phyloP scores from a whole-genome alignment of 1,140 invertebrate species.

The Ips nitidus region DNA sequence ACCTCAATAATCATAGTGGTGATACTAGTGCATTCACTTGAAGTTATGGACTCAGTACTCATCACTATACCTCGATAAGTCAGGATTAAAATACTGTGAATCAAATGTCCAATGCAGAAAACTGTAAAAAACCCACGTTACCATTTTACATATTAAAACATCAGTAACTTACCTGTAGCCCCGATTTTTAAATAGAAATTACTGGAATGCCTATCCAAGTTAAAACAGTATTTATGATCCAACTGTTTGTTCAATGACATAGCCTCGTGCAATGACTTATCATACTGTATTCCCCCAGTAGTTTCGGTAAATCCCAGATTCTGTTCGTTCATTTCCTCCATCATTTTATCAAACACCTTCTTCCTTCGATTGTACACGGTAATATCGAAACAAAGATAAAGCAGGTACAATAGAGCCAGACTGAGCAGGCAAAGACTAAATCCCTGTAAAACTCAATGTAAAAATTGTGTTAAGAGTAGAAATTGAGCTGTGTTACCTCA shows the following conservation, averaged over 20 bases:
- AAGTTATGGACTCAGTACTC: slow-evolving; percentile 52
- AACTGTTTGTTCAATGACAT: slow-evolving; percentile 43
- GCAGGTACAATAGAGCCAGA: slow-evolving; percentile 61
- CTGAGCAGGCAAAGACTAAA: slow-evolving; percentile 63
- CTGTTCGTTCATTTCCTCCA: slow-evolving; percentile 42
- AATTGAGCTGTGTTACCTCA: slow-evolving; percentile 53
- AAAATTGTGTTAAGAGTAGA: slow-evolving; percentile 1
- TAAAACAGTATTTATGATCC: slow-evolving; percentile 62
- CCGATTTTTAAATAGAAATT: slow-evolving; percentile 75
- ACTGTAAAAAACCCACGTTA: slow-evolving; percentile 54
- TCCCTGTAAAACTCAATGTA: slow-evolving; percentile 46
- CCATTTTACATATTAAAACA: neutral
- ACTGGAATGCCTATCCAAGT: slow-evolving; percentile 64
- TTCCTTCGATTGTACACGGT: slow-evolving; percentile 57
- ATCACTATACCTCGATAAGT: slow-evolving; percentile 64
- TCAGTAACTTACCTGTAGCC: slow-evolving; percentile 60
- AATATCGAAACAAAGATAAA: slow-evolving; percentile 65
- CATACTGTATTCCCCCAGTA: slow-evolving; percentile 51
- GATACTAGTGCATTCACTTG: slow-evolving; percentile 55
- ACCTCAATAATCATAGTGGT: slow-evolving; percentile 60
- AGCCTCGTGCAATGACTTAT: slow-evolving; percentile 51
- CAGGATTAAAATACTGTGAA: slow-evolving; percentile 66
- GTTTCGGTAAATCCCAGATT: slow-evolving; percentile 41
- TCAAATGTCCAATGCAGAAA: slow-evolving; percentile 72
- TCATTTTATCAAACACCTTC: slow-evolving; percentile 54